Percentiles rank a stretch among this genome's conserved stretches.
phyloP scores from a whole-genome alignment of 2,888 invertebrate genomes.

The Tenthredo distinguenda region DNA sequence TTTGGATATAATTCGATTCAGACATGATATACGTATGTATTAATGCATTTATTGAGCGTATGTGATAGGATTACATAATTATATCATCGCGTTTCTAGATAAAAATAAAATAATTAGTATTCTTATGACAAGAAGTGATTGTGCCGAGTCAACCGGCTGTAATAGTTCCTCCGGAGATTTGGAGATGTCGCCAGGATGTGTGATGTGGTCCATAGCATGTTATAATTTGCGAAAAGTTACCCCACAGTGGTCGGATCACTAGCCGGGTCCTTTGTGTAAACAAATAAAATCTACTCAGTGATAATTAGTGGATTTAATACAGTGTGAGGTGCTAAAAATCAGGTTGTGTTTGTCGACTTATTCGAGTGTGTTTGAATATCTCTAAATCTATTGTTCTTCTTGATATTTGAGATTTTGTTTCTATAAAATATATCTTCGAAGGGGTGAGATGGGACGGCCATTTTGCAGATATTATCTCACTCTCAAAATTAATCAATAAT shows the following conservation, averaged over 20 bases:
- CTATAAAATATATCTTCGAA: neutral
- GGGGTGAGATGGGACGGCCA: constrained; percentile 48
- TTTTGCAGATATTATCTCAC: constrained; percentile 50
- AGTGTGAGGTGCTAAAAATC: constrained; percentile 3
- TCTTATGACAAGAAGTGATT: neutral
- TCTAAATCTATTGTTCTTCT: neutral
- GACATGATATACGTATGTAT: neutral
- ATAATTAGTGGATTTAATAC: neutral
- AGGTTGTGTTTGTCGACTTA: neutral
- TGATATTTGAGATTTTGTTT: neutral
- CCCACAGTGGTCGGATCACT: constrained; percentile 25
- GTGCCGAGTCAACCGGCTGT: neutral
- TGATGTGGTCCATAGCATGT: constrained; percentile 11
- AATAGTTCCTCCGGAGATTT: neutral
- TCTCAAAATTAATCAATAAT: constrained; percentile 39
- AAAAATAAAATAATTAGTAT: neutral
- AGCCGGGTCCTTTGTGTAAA: constrained; percentile 54
- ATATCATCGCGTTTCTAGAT: neutral
- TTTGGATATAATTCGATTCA: neutral
- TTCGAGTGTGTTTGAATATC: neutral
- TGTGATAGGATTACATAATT: neutral
- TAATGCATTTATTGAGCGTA: neutral
- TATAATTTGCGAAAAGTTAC: constrained; percentile 44
- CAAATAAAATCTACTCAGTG: constrained; percentile 29
- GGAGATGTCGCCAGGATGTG: constrained; percentile 28